Percentiles rank a stretch among this genome's conserved stretches.
Evolutionary conservation across 2,888 invertebrate species (phyloP).

Genomic region (Leucoptera coffeella): DNA sequence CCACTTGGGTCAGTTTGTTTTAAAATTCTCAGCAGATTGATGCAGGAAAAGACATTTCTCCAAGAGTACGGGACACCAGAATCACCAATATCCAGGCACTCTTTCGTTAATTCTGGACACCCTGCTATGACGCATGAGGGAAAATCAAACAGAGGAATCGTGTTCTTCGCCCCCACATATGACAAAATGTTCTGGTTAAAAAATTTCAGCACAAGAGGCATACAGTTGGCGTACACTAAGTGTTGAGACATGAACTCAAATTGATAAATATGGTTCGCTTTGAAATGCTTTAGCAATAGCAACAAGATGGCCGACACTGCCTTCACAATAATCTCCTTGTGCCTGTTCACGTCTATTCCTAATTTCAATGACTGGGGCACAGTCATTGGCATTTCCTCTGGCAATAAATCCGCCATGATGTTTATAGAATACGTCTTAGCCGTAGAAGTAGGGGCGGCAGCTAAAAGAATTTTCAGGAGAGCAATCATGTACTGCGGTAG

Average conservation of each 20-base stretch:
- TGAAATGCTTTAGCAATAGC: conserved; percentile 92
- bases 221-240: conserved; percentile 97
- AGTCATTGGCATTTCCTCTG: conserved; percentile 96
- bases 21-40: conserved; percentile 90
- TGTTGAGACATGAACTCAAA: conserved; percentile 99
- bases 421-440: conserved; percentile 95
- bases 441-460: conserved; percentile 98
- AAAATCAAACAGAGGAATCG: conserved; percentile 90
- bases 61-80: conserved; percentile 82
- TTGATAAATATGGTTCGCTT: conserved; percentile 95
- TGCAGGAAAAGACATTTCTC: conserved; percentile 97
- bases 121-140: conserved; percentile 94
- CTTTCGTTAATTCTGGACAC: conserved; percentile 87
- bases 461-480: conserved; percentile 89
- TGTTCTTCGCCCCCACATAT: conserved; percentile 91
- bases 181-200: conserved; percentile 96
- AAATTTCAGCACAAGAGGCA: conserved; percentile 95
- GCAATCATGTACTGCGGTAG: conserved; percentile 98
- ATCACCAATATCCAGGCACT: conserved; percentile 82
- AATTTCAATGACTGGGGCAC: conserved; percentile 91
- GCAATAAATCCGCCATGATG: conserved; percentile 95
- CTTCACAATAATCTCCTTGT: conserved; percentile 98
- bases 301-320: conserved; percentile 87
- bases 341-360: conserved; percentile 95
- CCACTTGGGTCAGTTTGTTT: no score